Evolutionary conservation across 1,140 invertebrate species (phyloP).

Genomic region (Hycleus cichorii): DNA sequence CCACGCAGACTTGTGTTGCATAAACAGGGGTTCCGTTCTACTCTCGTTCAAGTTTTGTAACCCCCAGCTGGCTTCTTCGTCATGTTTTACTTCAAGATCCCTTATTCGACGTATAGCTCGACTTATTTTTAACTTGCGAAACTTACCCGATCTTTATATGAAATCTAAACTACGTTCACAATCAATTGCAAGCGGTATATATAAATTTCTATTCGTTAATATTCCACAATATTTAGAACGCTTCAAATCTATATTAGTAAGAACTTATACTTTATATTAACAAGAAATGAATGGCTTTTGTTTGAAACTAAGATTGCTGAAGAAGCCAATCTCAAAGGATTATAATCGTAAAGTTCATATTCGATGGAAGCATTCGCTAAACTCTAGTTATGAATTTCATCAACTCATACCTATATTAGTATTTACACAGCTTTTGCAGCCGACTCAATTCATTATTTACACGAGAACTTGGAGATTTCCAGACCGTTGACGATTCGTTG

Average conservation of each 20-base stretch:
- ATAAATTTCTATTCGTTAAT: background rate
- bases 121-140: slow-evolving; percentile 30
- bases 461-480: slow-evolving; percentile 28
- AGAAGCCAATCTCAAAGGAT: slow-evolving; percentile 22
- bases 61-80: slow-evolving; percentile 28
- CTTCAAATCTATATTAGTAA: background rate
- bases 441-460: slow-evolving; percentile 24
- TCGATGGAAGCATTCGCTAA: slow-evolving; percentile 11
- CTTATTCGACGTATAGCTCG: slow-evolving; percentile 19
- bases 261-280: slow-evolving; percentile 17
- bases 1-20: slow-evolving; percentile 28
- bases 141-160: slow-evolving; percentile 27
- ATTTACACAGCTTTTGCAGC: slow-evolving; percentile 22
- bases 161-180: slow-evolving; percentile 8
- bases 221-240: background rate
- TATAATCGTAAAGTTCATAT: slow-evolving; percentile 25
- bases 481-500: slow-evolving; percentile 22
- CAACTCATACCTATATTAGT: slow-evolving; percentile 29
- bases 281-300: slow-evolving; percentile 28
- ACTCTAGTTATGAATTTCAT: slow-evolving; percentile 32
- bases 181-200: slow-evolving; percentile 6
- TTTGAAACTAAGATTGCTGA: slow-evolving; percentile 25
- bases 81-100: slow-evolving; percentile 25
- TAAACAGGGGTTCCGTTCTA: slow-evolving; percentile 22
- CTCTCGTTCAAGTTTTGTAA: slow-evolving; percentile 21